Evolutionary conservation across 2,113 vertebrate genomes (phyloP), one percentile per base, ranked within the genome.

Genomic region (Equus quagga): DNA sequence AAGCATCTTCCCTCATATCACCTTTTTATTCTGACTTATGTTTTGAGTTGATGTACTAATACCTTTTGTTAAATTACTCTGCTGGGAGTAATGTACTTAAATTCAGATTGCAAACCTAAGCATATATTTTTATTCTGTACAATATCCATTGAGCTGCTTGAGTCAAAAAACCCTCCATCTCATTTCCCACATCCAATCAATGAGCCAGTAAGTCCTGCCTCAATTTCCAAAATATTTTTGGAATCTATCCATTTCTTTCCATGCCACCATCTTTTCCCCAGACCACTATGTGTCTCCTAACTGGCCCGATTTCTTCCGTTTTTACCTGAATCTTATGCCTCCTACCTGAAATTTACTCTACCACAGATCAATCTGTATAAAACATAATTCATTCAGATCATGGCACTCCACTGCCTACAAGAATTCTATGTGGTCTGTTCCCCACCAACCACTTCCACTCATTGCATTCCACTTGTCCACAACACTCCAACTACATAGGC

Each of bases 1-100:
- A 93, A 88, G 9, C 17, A 78, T 60, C 11, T 87, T 58, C 60
- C 33, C 23, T 75, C 76, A 49, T 23, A 54, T 19, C 51, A 41
- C 8, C 8, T 84, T 90, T 26, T 85, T 90, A 44, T 23, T 86
- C 44, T 79, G 10, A 85, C 28, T 64, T 92, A 49, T 73, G 41
- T 85, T 89, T 58, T 72, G 24, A 51, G 5, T 51, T 95, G 28
- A 82, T 67, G 18, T 26, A 44, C 8, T 78, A 79, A 28, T 51
- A 90, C 4, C 15, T 65, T 85, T 90, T 79, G 56, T 89, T 96
- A 70, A 80, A 67, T 92, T 90, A 95, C 2, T 58, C 80, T n/a
- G 56, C 19, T 46, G 18, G 94, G 23, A 73, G 6, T 56, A 69
- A 93, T 3, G 36, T 31, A 60, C 49, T 69, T 28, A 69, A 81